Base-by-base conservation (phyloP, 1,140 invertebrate species). In the Meloidogyne chitwoodi region DNA sequence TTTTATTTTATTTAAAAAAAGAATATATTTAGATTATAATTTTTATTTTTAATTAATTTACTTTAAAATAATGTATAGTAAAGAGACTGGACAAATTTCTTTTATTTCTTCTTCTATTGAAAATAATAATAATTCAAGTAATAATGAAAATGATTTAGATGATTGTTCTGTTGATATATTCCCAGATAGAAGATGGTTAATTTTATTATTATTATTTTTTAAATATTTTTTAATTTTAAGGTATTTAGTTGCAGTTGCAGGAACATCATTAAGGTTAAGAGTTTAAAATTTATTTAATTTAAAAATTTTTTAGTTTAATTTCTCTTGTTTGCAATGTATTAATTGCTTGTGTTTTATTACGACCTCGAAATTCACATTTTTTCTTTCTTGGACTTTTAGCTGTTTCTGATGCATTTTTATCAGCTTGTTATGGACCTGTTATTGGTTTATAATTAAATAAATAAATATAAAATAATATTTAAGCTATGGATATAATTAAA, bases 371-470 rank as follows among this genome's bases (percentile, higher is more conserved):
- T 66, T 81, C 81, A 12, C 68, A 83, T 48, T 83, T 83, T 65
- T 83, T 83, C 66, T 83, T 83, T 63, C 79, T 83, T 38, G 81
- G 81, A 8, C 65, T 83, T 19, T 48, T 83, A 16, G 81, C 82
- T 12, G 41, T 83, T 8, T 78, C 75, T 16, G 81, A 82, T 72
- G 56, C 68, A 14, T 82, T 82, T 76, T 44, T 82, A 24, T 80
- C 77, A 34, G 26, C 81, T 67, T 81, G 80, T 64, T 81, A 81
- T 68, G 80, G 81, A 1, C 80, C 80, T n/a, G 80, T 81, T 11
- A 81, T 81, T 62, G 80, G n/a, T 31, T n/a, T 29, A 12, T 1
- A 34, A 10, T 34, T 48, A 19, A 72, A 27, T 14, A 12, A 41
- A 56, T 31, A 70, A 41, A 27, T 27, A 34, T 27, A 68, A 69